Base-by-base conservation (phyloP, 1,140 invertebrate genomes). In the Lepidostoma basale region DNA sequence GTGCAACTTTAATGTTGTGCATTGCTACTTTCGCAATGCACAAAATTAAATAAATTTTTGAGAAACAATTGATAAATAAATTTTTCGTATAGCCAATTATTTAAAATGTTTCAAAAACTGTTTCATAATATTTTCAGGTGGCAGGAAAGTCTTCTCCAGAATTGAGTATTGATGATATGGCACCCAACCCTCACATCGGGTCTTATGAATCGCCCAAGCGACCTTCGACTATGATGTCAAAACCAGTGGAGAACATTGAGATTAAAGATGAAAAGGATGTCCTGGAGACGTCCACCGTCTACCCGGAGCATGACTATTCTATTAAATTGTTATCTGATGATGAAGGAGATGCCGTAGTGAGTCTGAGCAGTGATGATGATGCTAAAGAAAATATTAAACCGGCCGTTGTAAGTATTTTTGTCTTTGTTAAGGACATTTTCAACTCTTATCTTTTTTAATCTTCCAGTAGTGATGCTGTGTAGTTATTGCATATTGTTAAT, bases 341-440 rank as follows among this genome's bases (percentile, higher is more conserved):
- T 28, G 74, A 74, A 26, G n/a, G n/a, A n/a, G 74, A 36, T 1
- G 12, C 3, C 6, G 74, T 82, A 14, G 80, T 81, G 18, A 75
- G 77, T 0, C 52, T 81, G 4, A 81, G 79, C 72, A 83, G 79
- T 33, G 80, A 81, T 63, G 79, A 80, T 58, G 79, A 81, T 8
- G 74, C 75, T 54, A 75, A 77, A 70, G 33, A 62, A 4, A 62
- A 52, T 12, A 5, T 23, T 16, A 45, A 33, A 22, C 62, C 68
- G 9, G 36, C 47, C 18, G 16, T 39, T 33, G 36, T 58, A 45
- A 44, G 58, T 52, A 6, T 33, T 33, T n/a, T n/a, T n/a, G n/a
- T n/a, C n/a, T n/a, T n/a, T n/a, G n/a, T n/a, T n/a, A n/a, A n/a
- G n/a, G n/a, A n/a, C n/a, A n/a, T n/a, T n/a, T n/a, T n/a, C n/a